Conservation (phyloP, 2,888 invertebrate genomes). For the Caenorhabditis japonica region DNA sequence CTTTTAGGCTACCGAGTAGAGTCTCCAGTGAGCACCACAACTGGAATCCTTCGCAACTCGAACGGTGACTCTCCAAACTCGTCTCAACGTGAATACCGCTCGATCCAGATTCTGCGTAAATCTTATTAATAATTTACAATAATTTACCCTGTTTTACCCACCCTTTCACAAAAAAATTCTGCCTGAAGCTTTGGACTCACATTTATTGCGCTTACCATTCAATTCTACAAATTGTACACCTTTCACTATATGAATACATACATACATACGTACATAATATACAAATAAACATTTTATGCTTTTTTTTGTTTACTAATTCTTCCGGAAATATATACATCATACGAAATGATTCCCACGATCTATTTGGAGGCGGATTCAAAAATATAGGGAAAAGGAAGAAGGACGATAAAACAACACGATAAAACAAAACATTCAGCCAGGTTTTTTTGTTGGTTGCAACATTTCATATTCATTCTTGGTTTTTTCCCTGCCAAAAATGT, state of each 20-base stretch:
- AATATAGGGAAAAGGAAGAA: constrained; percentile 1
- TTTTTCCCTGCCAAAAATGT: constrained; percentile 21
- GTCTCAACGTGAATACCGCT: constrained; percentile 60
- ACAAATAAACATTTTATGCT: constrained; percentile 34
- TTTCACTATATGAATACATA: no score
- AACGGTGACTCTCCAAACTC: constrained; percentile 43
- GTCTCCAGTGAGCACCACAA: constrained; percentile 64
- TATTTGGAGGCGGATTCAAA: constrained; percentile 3
- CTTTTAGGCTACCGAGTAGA: constrained; percentile 66
- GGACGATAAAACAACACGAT: constrained; percentile 15
- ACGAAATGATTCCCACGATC: no score
- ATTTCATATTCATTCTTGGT: neutral
- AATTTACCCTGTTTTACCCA: constrained; percentile 5
- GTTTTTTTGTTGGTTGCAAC: constrained; percentile 5
- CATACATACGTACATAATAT: constrained; percentile 10
- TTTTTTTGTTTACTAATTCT: constrained; percentile 29
- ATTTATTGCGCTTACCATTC: no score
- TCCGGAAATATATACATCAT: no score
- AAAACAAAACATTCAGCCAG: no score
- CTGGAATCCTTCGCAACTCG: constrained; percentile 61
- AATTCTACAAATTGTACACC: no score
- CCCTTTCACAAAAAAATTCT: constrained; percentile 33
- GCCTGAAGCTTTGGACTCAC: constrained; percentile 48
- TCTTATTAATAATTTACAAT: constrained; percentile 45
- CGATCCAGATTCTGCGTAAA: constrained; percentile 69